Evolutionary conservation across 2,888 invertebrate species (phyloP), one percentile per base, ranked within the genome.

Genomic region (Platypus cylindrus): DNA sequence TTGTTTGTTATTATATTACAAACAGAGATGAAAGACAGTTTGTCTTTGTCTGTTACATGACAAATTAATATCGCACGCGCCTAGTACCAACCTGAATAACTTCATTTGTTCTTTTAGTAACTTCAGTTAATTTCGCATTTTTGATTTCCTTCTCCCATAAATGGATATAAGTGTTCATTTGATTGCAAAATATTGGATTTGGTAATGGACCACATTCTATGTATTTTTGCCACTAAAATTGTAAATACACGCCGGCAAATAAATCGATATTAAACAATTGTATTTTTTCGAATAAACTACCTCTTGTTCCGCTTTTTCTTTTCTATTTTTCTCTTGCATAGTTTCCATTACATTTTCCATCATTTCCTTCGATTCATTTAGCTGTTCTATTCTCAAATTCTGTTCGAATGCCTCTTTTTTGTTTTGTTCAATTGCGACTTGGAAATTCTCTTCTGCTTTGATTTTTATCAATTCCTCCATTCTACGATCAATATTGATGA

Each of bases 141-240:
- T 60, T 53, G 24, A 64, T 52, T 20, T 58, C 57, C 37, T 62
- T 47, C 17, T 63, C 58, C 71, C 71, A 70, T 3, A 68, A 48
- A 42, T 64, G 68, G 9, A 71, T 50, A 38, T 68, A 71, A 0
- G 66, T 68, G 45, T 68, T 70, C 60, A 72, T 60, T 40, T 67
- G 59, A 2, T 63, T 55, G 3, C 64, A 52, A 18, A 59, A 54
- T 2, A 58, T 54, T 2, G 70, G 66, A 51, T 70, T 62, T 1
- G 73, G 72, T 25, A 71, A 50, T 23, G 67, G 65, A 34, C 69
- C 67, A 46, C 71, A 72, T 31, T 60, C 60, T 44, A 70, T 54
- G 46, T 68, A 70, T 14, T 65, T 58, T 12, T 53, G 37, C 73
- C 73, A 72, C 67, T 72, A 31, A 27, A 46, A 45, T n/a, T n/a